phyloP scores from a whole-genome alignment of 1,140 invertebrate genomes.

The Camponotus floridanus region DNA sequence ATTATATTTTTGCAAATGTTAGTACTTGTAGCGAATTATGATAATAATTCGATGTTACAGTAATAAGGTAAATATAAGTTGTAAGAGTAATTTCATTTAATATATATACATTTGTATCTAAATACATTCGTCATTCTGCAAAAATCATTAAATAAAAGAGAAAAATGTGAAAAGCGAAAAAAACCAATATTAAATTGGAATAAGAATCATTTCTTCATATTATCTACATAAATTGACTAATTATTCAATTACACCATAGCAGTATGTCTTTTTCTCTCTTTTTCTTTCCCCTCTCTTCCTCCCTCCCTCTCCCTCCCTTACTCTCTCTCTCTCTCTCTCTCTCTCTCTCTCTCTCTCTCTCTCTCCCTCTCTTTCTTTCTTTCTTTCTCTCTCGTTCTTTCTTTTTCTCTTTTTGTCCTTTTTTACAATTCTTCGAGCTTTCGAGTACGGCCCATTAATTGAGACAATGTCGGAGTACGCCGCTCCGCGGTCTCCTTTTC shows the following conservation, averaged over 20 bases:
- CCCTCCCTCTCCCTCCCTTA: too few relatives aligned
- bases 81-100: neutral
- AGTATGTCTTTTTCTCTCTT: too few relatives aligned
- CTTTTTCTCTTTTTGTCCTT: neutral
- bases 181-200: neutral
- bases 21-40: neutral
- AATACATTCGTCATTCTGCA: neutral
- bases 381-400: neutral
- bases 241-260: conserved; percentile 9
- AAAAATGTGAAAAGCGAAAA: too few relatives aligned
- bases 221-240: neutral
- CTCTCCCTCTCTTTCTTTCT: too few relatives aligned
- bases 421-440: conserved; percentile 37
- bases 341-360: neutral
- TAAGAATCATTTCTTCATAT: neutral
- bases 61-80: neutral
- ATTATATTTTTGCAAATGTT: neutral
- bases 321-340: neutral
- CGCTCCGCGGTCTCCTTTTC: neutral
- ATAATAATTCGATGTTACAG: neutral
- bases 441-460: conserved; percentile 63
- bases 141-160: neutral
- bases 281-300: too few relatives aligned
- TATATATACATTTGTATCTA: neutral
- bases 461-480: conserved; percentile 50